These are phyloP conservation scores for Eilema sororculum DNA, from an alignment of 2,888 invertebrate species.

Conservation along the genomic window DNA sequence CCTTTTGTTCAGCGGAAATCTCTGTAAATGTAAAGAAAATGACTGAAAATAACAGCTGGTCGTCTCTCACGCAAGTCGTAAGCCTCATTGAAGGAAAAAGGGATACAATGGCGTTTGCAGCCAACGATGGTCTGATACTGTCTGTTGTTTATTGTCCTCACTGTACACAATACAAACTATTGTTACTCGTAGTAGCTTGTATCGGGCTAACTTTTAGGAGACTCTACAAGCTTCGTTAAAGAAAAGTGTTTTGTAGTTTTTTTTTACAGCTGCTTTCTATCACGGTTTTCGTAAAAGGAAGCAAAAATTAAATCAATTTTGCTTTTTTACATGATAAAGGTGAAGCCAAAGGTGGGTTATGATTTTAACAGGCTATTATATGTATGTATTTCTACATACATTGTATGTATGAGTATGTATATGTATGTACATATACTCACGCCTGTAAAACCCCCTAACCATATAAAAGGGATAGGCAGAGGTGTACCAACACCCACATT, in stretches of 20 bases:
- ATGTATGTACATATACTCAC: too few relatives aligned
- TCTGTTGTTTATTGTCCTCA: conserved; percentile 12
- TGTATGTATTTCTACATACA: too few relatives aligned
- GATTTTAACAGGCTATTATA: too few relatives aligned
- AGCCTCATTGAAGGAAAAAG: conserved; percentile 23
- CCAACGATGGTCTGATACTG: conserved; percentile 15
- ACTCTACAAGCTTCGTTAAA: conserved; percentile 3
- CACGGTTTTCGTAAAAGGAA: too few relatives aligned
- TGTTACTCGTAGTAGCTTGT: conserved; percentile 4
- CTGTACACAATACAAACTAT: conserved; percentile 13
- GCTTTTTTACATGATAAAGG: too few relatives aligned
- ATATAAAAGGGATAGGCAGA: too few relatives aligned
- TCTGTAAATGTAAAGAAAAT: background rate
- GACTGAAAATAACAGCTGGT: conserved; percentile 13
- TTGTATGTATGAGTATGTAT: too few relatives aligned
- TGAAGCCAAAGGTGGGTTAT: too few relatives aligned
- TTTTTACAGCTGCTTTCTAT: background rate
- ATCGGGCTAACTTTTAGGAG: background rate
- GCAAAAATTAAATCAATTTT: too few relatives aligned
- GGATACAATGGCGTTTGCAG: conserved; percentile 23
- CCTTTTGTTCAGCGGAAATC: background rate
- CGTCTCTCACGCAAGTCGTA: conserved; percentile 18
- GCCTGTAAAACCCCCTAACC: too few relatives aligned
- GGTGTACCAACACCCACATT: too few relatives aligned
- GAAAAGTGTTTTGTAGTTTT: conserved; percentile 12